A percentile compares a stretch with the other conserved stretches of the same genome.
Evolutionary conservation across 2,888 invertebrate species (phyloP).

Genomic region (Drosophila nr. fundita): DNA sequence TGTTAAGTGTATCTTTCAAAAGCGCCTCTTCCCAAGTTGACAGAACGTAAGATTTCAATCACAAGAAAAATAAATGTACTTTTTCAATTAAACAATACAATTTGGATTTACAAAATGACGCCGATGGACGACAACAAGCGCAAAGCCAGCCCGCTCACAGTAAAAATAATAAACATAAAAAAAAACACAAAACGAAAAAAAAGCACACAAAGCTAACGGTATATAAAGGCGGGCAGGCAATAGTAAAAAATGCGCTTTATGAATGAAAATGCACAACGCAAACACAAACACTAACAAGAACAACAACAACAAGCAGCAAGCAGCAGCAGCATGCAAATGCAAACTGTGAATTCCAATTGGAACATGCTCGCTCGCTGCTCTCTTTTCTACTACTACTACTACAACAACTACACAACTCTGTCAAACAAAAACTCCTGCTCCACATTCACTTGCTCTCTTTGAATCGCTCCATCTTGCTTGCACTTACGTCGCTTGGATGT

Average conservation of each 20-base stretch:
- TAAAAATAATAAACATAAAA: not conserved
- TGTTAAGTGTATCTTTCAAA: not conserved
- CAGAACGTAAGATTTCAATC: not conserved
- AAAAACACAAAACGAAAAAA: not conserved
- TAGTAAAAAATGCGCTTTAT: constrained; percentile 64
- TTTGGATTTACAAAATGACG: constrained; percentile 5
- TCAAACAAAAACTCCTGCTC: constrained; percentile 16
- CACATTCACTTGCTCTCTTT: constrained; percentile 9
- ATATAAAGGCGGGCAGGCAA: constrained; percentile 3
- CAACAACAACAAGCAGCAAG: constrained; percentile 17
- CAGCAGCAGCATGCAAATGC: constrained; percentile 53
- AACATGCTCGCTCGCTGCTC: constrained; percentile 19
- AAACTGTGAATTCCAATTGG: constrained; percentile 47
- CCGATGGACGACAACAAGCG: not conserved
- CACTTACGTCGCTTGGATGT: constrained; percentile 33
- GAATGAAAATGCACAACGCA: constrained; percentile 70
- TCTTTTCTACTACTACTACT: constrained; percentile 1
- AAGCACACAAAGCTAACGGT: constrained; percentile 31
- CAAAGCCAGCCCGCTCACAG: not conserved
- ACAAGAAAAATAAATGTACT: constrained; percentile 6
- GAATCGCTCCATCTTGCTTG: constrained; percentile 9
- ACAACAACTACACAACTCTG: constrained; percentile 1
- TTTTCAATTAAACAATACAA: not conserved
- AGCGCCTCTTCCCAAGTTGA: not conserved
- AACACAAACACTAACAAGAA: constrained; percentile 31